Conservation (phyloP, 2,888 invertebrate species). For the Tromatobia lineatoria region DNA sequence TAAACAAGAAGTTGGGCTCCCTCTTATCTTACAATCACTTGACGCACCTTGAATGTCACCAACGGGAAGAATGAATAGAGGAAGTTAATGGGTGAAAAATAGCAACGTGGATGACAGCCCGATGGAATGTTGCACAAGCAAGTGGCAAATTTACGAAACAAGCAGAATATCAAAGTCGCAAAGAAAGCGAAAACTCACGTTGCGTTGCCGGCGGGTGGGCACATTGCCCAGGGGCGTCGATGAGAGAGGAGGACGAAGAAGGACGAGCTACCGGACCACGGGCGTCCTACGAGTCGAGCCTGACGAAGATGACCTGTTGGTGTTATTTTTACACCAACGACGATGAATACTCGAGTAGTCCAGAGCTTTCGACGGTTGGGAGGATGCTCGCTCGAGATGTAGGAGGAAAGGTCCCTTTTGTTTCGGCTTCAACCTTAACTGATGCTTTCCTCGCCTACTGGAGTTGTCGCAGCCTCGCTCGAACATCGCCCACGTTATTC, state of each 20-base stretch:
- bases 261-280: constrained; percentile 84
- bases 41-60: too few species aligned
- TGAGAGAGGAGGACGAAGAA: constrained; percentile 79
- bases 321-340: constrained; percentile 72
- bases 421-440: constrained; percentile 74
- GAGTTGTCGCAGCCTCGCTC: constrained; percentile 74
- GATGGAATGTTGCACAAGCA: neutral
- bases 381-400: constrained; percentile 22
- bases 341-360: constrained; percentile 71
- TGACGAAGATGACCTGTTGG: constrained; percentile 66
- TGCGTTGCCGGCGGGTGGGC: constrained; percentile 85
- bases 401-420: constrained; percentile 25
- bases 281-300: constrained; percentile 75
- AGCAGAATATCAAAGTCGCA: constrained; percentile 13
- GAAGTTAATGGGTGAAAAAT: constrained; percentile 12
- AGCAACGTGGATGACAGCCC: neutral
- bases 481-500: constrained; percentile 78
- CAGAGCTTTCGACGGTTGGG: constrained; percentile 10
- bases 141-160: neutral
- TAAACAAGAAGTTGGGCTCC: too few species aligned
- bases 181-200: constrained; percentile 80
- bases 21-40: too few species aligned
- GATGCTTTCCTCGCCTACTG: constrained; percentile 77
- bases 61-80: neutral
- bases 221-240: constrained; percentile 85